Percentiles rank a stretch among this genome's conserved stretches.
These are phyloP conservation scores for Hoplostethus mediterraneus DNA, from an alignment of 2,797 vertebrate genomes.

Conservation along the genomic window DNA sequence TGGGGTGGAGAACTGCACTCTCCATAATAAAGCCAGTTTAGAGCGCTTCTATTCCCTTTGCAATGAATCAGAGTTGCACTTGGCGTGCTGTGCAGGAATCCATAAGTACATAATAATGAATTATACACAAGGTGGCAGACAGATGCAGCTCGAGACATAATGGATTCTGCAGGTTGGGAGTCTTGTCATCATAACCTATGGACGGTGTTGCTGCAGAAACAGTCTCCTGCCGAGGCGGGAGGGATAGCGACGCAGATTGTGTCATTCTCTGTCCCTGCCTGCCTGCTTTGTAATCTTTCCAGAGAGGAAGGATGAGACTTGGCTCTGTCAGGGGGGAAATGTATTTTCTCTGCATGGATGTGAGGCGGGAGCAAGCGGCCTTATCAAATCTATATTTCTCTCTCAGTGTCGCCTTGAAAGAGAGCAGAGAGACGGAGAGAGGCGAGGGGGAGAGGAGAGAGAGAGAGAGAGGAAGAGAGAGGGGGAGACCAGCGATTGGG, in stretches of 20 bases:
- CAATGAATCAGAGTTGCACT: conserved; percentile 64
- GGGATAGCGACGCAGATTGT: conserved; percentile 43
- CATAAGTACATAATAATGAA: conserved; percentile 71
- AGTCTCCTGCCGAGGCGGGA: conserved; percentile 29
- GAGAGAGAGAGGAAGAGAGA: background rate
- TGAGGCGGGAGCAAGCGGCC: conserved; percentile 43
- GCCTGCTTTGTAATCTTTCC: conserved; percentile 59
- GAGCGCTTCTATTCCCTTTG: conserved; percentile 49
- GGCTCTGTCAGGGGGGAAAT: conserved; percentile 60
- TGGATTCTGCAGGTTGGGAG: conserved; percentile 61
- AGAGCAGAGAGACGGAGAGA: background rate
- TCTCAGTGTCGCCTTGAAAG: conserved; percentile 41
- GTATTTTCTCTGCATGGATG: conserved; percentile 60
- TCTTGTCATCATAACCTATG: conserved; percentile 57
- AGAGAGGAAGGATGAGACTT: conserved; percentile 55
- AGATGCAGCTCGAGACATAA: conserved; percentile 47
- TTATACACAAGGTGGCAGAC: conserved; percentile 60
- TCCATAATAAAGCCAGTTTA: conserved; percentile 58
- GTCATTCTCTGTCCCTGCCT: conserved; percentile 38
- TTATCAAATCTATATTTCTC: conserved; percentile 73
- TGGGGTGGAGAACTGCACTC: conserved; percentile 22
- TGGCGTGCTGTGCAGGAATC: conserved; percentile 51
- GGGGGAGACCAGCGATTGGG: conserved; percentile 11
- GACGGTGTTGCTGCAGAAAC: conserved; percentile 28
- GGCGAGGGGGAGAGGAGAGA: conserved; percentile 10